phyloP scores from a whole-genome alignment of 2,797 vertebrate genomes.

The Dromococcyx pavoninus region DNA sequence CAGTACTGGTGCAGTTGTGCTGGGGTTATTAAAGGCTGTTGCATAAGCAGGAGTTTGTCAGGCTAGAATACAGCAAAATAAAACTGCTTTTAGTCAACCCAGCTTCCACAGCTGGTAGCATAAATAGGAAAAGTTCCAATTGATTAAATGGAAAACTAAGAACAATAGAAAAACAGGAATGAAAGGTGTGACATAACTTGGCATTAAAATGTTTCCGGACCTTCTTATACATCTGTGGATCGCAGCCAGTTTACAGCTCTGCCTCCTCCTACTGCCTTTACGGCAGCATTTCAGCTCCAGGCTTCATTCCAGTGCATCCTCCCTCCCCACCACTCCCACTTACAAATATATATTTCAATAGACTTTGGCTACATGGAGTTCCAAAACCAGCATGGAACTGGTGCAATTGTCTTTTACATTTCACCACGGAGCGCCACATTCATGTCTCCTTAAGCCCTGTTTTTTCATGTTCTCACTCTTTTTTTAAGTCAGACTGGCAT shows the following conservation, averaged over 20 bases:
- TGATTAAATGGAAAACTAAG: neutral
- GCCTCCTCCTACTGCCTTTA: conserved; percentile 41
- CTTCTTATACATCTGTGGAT: neutral
- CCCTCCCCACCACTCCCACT: conserved; percentile 25
- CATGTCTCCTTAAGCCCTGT: neutral
- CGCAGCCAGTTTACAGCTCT: neutral
- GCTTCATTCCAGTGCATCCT: conserved; percentile 49
- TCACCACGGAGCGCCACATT: conserved; percentile 14
- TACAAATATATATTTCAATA: conserved; percentile 66
- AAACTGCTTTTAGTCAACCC: neutral
- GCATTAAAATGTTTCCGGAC: neutral
- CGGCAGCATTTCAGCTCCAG: conserved; percentile 46
- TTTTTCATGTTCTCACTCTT: neutral
- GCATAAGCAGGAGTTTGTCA: neutral
- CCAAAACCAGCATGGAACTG: conserved; percentile 51
- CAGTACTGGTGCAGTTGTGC: neutral
- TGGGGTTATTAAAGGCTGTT: conserved; percentile 8
- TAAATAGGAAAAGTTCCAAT: conserved; percentile 9
- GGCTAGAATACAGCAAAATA: neutral
- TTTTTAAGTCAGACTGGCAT: neutral
- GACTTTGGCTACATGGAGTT: conserved; percentile 29
- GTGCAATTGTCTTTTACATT: conserved; percentile 47
- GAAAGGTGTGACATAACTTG: conserved; percentile 32
- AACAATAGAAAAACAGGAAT: conserved; percentile 1
- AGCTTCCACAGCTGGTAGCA: neutral